Conservation (phyloP, 2,888 invertebrate species). For the Melolontha melolontha region DNA sequence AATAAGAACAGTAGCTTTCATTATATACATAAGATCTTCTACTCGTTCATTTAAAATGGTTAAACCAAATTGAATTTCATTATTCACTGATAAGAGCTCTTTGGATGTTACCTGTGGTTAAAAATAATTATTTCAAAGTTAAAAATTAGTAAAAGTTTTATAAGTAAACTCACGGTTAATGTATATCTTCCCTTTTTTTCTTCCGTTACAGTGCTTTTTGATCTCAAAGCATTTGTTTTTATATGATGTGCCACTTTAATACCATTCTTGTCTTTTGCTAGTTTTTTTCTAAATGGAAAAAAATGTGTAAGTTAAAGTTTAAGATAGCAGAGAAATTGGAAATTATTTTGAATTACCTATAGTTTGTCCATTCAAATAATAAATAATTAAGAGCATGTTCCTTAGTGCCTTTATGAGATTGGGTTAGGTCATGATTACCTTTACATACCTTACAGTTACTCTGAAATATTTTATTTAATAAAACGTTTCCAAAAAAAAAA, state of each 20-base stretch:
- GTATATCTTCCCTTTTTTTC: conserved; percentile 49
- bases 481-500: not conserved
- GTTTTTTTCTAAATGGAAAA: conserved; percentile 50
- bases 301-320: conserved; percentile 1
- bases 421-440: not conserved
- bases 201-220: conserved; percentile 36
- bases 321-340: not conserved
- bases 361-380: conserved; percentile 50
- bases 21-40: conserved; percentile 46
- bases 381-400: conserved; percentile 52
- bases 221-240: conserved; percentile 37
- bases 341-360: conserved; percentile 46
- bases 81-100: conserved; percentile 45
- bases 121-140: not conserved
- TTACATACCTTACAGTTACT: conserved; percentile 34
- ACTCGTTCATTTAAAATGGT: conserved; percentile 51
- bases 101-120: conserved; percentile 45
- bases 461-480: conserved; percentile 1
- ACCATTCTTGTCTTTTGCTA: conserved; percentile 53
- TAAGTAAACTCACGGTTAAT: conserved; percentile 48
- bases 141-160: not conserved
- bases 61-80: conserved; percentile 52
- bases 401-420: conserved; percentile 44
- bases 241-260: conserved; percentile 47
- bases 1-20: conserved; percentile 49